Percentiles rank a stretch among this genome's conserved stretches.
Evolutionary conservation across 2,888 invertebrate genomes (phyloP).

Genomic region (Leptura quadrifasciata): DNA sequence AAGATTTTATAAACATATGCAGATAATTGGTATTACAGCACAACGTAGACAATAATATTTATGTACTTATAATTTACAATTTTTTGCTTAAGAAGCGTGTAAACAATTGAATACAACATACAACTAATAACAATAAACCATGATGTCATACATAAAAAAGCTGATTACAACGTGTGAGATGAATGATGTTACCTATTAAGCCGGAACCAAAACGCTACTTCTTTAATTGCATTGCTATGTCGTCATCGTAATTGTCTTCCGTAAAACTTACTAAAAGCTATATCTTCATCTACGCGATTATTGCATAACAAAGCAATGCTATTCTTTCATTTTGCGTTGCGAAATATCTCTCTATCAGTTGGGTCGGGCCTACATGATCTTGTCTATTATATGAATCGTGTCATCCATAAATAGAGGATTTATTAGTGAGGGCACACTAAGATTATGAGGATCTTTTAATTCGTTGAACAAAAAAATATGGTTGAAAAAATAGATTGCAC

Average conservation of each 20-base stretch:
- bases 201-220: background rate
- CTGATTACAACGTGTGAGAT: background rate
- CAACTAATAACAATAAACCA: background rate
- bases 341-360: background rate
- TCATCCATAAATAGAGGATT: background rate
- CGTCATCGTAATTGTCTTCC: conserved; percentile 1
- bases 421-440: no score
- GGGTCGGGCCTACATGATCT: background rate
- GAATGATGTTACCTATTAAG: background rate
- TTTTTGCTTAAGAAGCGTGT: background rate
- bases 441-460: no score
- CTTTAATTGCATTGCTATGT: background rate
- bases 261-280: background rate
- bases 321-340: background rate
- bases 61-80: no score
- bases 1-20: no score
- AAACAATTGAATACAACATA: background rate
- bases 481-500: no score
- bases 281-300: background rate
- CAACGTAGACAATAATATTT: background rate
- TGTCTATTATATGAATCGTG: background rate
- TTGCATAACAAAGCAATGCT: background rate
- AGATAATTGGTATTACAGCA: background rate
- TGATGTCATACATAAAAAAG: background rate
- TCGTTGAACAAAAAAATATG: no score